Conservation (phyloP, 2,888 invertebrate species). For the Leucozona laternaria region DNA sequence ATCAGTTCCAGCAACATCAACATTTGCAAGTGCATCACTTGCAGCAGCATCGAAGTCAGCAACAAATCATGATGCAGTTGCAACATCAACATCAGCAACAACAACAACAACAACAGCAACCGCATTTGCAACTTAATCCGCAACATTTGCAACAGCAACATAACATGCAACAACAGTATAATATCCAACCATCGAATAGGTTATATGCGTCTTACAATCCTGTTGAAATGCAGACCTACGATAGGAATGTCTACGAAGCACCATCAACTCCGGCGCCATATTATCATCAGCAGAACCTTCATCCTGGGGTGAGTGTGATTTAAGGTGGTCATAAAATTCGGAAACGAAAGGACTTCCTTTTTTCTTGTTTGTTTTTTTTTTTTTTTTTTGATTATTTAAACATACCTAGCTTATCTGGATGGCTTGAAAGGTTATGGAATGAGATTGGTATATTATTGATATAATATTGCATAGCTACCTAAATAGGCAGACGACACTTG, state of each 20-base stretch:
- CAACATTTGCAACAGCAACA: constrained; percentile 43
- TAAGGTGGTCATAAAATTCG: constrained; percentile 34
- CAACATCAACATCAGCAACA: constrained; percentile 28
- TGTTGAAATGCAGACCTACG: constrained; percentile 56
- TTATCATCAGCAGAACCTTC: constrained; percentile 63
- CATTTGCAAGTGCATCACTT: constrained; percentile 14
- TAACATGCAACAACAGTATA: constrained; percentile 40
- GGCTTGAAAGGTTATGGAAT: neutral
- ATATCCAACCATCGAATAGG: constrained; percentile 46
- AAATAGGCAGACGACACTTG: constrained; percentile 5
- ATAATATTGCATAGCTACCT: neutral
- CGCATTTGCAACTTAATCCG: constrained; percentile 22
- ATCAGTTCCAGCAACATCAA: constrained; percentile 57
- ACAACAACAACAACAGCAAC: constrained; percentile 42
- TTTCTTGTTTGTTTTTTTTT: neutral
- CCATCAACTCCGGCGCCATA: constrained; percentile 69
- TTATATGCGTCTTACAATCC: constrained; percentile 43
- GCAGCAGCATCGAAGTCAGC: constrained; percentile 9
- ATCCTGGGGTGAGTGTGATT: constrained; percentile 61
- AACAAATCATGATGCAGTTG: constrained; percentile 25
- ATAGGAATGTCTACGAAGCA: constrained; percentile 59
- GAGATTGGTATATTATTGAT: neutral
- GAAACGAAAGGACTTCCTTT: constrained; percentile 37
- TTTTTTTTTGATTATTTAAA: neutral
- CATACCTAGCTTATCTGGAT: neutral